phyloP scores from a whole-genome alignment of 1,140 invertebrate species.

The Euwallacea fornicatus region DNA sequence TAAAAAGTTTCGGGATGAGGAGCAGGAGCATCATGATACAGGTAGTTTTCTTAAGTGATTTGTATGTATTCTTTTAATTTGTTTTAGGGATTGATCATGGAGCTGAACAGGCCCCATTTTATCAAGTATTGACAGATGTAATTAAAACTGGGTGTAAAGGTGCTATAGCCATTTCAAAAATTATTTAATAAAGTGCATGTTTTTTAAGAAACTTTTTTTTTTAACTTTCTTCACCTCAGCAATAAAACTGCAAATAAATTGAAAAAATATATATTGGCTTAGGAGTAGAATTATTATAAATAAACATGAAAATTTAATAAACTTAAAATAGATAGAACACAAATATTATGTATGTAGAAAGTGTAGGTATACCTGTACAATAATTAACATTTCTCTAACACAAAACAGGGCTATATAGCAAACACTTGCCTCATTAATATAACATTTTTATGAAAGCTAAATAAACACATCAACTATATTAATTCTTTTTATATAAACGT shows the following conservation, averaged over 20 bases:
- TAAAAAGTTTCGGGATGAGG: slow-evolving; percentile 95
- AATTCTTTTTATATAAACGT: no score
- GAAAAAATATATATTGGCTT: no score
- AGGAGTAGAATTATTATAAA: no score
- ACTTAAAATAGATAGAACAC: no score
- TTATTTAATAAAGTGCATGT: slow-evolving; percentile 62
- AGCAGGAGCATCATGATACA: slow-evolving; percentile 97
- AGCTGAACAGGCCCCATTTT: slow-evolving; percentile 92
- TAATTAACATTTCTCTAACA: no score
- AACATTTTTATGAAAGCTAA: no score
- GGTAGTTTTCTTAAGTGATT: slow-evolving; percentile 50
- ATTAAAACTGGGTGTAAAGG: slow-evolving; percentile 93
- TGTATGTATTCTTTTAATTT: neutral
- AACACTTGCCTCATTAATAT: no score
- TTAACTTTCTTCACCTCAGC: neutral
- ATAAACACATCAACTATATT: no score
- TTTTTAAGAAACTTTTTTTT: neutral
- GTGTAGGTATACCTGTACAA: no score
- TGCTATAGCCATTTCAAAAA: slow-evolving; percentile 93
- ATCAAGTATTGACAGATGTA: slow-evolving; percentile 76
- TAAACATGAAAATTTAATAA: no score
- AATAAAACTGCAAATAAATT: neutral
- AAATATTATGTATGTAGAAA: no score
- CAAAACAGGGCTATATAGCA: no score
- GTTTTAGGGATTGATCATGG: slow-evolving; percentile 76